Evolutionary conservation across 2,888 invertebrate genomes (phyloP).

Genomic region (Lucinisca nassula): DNA sequence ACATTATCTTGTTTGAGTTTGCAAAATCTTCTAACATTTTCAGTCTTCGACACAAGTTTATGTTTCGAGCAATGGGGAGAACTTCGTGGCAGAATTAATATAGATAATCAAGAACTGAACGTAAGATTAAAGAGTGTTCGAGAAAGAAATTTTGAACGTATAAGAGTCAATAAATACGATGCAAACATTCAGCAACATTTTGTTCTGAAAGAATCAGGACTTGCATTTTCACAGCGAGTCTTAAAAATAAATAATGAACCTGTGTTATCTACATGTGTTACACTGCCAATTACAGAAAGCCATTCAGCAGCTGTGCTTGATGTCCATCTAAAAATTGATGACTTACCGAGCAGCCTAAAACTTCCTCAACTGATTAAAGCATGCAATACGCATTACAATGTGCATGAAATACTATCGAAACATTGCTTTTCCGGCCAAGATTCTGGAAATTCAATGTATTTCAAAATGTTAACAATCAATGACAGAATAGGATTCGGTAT

Average conservation of each 20-base stretch:
- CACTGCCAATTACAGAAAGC: background rate
- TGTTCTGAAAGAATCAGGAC: background rate
- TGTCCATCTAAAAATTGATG: background rate
- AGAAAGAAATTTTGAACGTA: too few relatives aligned
- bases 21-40: background rate
- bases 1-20: background rate
- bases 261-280: background rate
- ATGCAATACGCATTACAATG: background rate
- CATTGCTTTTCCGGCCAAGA: background rate
- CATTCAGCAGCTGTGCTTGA: background rate
- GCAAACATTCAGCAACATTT: background rate
- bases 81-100: background rate
- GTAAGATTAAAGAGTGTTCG: too few relatives aligned
- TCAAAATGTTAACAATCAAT: background rate
- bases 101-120: background rate
- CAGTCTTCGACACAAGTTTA: background rate
- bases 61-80: constrained; percentile 7
- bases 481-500: background rate
- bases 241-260: background rate
- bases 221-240: background rate
- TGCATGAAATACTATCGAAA: background rate
- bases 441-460: background rate
- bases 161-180: too few relatives aligned
- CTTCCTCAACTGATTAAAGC: background rate
- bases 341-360: background rate